Conservation (phyloP, 1,140 invertebrate species). For the Diachasmimorpha longicaudata region DNA sequence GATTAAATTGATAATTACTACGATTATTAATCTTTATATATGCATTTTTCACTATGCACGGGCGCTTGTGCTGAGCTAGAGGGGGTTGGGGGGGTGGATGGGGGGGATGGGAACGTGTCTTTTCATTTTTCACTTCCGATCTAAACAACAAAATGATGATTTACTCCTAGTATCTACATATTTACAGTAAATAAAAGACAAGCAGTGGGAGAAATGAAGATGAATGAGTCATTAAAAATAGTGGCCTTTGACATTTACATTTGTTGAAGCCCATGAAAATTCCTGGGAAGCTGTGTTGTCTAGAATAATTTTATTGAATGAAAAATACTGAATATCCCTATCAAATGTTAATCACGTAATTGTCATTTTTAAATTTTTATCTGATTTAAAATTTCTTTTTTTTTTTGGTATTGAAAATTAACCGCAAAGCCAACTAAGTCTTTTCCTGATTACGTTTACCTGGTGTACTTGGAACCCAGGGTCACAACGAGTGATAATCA, state of each 20-base stretch:
- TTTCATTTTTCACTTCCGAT: not conserved
- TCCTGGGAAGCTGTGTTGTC: not conserved
- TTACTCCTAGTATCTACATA: constrained; percentile 25
- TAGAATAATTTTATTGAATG: not conserved
- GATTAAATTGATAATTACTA: not conserved
- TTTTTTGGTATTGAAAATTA: constrained; percentile 8
- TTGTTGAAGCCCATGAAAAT: not conserved
- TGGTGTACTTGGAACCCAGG: constrained; percentile 55
- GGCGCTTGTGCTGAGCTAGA: not conserved
- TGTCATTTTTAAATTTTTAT: not conserved
- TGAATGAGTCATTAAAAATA: not conserved
- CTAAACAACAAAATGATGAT: not conserved
- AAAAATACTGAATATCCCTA: not conserved
- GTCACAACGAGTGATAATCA: constrained; percentile 62
- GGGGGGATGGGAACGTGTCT: not conserved
- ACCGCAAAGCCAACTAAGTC: constrained; percentile 41
- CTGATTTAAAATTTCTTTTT: not conserved
- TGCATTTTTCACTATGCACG: constrained; percentile 3
- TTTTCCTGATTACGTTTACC: constrained; percentile 57
- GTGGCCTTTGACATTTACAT: not conserved
- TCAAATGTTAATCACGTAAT: not conserved
- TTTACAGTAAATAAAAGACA: constrained; percentile 16
- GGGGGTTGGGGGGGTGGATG: too few species aligned
- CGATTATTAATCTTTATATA: not conserved
- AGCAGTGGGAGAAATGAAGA: not conserved